These are phyloP conservation scores for Mormyrops attenuatus DNA, from an alignment of 2,797 vertebrate genomes.

Conservation along the genomic window DNA sequence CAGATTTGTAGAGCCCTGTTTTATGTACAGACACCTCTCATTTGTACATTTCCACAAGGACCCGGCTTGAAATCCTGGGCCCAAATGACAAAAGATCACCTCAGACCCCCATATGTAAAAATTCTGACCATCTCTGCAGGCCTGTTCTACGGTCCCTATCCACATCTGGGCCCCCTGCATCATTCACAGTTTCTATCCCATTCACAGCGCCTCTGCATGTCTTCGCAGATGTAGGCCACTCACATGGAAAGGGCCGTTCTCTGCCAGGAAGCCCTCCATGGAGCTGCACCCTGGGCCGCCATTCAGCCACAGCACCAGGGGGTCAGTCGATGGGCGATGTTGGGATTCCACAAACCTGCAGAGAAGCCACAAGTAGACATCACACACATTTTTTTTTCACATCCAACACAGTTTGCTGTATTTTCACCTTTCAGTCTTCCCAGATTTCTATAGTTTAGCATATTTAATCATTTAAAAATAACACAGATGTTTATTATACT, in stretches of 20 bases:
- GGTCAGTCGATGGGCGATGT: constrained; percentile 25
- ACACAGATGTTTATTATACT: neutral
- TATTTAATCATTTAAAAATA: neutral
- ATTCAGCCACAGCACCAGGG: constrained; percentile 38
- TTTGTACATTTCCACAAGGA: neutral
- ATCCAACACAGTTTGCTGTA: neutral
- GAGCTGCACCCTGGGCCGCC: constrained; percentile 38
- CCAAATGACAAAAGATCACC: neutral
- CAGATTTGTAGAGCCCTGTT: neutral
- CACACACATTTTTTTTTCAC: neutral
- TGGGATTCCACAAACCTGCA: constrained; percentile 37
- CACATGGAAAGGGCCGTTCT: constrained; percentile 33
- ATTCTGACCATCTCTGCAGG: neutral
- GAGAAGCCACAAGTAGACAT: neutral
- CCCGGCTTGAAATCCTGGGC: neutral
- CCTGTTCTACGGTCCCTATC: neutral
- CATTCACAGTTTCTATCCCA: neutral
- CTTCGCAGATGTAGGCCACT: neutral
- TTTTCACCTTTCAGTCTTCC: neutral
- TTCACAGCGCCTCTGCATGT: neutral
- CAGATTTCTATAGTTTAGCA: neutral
- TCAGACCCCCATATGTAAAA: neutral
- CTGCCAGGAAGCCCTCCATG: constrained; percentile 33
- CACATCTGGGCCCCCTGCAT: neutral
- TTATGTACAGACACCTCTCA: neutral